These are phyloP conservation scores for Nasonovia ribisnigri DNA, from an alignment of 2,888 invertebrate species.

Conservation along the genomic window DNA sequence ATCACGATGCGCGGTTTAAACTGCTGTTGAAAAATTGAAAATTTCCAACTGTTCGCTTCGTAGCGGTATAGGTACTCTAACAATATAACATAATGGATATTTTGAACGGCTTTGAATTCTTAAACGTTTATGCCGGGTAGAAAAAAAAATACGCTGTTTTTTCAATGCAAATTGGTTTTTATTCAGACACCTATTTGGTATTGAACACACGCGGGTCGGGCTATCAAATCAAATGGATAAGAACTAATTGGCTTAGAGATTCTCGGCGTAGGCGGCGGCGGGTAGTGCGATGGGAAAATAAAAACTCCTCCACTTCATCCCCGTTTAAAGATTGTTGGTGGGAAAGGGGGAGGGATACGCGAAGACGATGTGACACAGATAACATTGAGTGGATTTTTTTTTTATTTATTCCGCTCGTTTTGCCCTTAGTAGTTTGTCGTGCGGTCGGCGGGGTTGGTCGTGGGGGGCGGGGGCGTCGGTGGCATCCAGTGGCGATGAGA, in stretches of 20 bases:
- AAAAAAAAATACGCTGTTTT: conserved; percentile 34
- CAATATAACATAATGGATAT: background rate
- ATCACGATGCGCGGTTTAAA: background rate
- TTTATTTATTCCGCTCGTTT: background rate
- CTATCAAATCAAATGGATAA: conserved; percentile 46
- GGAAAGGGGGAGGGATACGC: background rate
- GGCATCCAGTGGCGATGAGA: background rate
- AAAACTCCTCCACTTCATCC: background rate
- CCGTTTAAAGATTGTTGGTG: too few relatives aligned
- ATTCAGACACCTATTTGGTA: conserved; percentile 13
- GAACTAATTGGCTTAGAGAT: conserved; percentile 35
- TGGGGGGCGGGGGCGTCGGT: too few relatives aligned
- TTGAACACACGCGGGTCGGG: conserved; percentile 9
- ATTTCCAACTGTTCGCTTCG: background rate
- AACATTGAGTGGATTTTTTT: conserved; percentile 38
- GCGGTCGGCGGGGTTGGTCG: too few relatives aligned
- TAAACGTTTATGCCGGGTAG: background rate
- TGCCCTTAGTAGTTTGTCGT: background rate
- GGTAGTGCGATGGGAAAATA: conserved; percentile 2
- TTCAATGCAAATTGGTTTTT: conserved; percentile 43
- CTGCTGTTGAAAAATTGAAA: background rate
- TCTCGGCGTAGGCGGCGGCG: background rate
- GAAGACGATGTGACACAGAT: conserved; percentile 34
- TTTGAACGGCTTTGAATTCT: conserved; percentile 20
- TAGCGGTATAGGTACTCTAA: background rate